Evolutionary conservation across 1,140 invertebrate genomes (phyloP).

Genomic region (Brachionus sp.): DNA sequence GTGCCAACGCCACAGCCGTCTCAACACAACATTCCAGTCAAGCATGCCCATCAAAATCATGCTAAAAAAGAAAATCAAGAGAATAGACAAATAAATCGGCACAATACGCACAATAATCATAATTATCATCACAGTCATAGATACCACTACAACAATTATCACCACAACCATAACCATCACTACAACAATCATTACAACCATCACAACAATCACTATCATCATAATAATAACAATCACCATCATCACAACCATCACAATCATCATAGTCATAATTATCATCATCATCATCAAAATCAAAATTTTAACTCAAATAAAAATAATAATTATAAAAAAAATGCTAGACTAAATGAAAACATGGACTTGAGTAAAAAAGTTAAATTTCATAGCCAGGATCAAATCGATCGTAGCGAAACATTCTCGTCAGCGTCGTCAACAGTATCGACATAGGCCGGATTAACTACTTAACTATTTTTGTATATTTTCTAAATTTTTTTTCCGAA

Average conservation of each 20-base stretch:
- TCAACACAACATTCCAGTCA: background rate
- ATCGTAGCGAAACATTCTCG: conserved; percentile 12
- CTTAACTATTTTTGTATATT: conserved; percentile 1
- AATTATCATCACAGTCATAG: background rate
- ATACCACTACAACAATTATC: background rate
- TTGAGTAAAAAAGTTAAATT: conserved; percentile 6
- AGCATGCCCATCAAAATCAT: background rate
- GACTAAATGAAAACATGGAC: background rate
- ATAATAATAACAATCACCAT: background rate
- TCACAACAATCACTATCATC: background rate
- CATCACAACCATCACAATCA: background rate
- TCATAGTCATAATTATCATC: background rate
- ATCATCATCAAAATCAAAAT: background rate
- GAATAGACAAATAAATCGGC: background rate
- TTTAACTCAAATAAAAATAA: background rate
- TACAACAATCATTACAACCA: background rate
- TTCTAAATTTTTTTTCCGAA: conserved; percentile 27
- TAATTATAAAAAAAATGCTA: background rate
- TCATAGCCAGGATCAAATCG: background rate
- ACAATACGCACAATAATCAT: background rate
- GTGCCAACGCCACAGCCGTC: background rate
- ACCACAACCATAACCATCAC: background rate
- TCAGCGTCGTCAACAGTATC: background rate
- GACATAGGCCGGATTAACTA: background rate
- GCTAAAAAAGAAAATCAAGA: conserved; percentile 10